These are phyloP conservation scores for Limosa lapponica DNA, from an alignment of 2,797 vertebrate genomes.

Conservation along the genomic window DNA sequence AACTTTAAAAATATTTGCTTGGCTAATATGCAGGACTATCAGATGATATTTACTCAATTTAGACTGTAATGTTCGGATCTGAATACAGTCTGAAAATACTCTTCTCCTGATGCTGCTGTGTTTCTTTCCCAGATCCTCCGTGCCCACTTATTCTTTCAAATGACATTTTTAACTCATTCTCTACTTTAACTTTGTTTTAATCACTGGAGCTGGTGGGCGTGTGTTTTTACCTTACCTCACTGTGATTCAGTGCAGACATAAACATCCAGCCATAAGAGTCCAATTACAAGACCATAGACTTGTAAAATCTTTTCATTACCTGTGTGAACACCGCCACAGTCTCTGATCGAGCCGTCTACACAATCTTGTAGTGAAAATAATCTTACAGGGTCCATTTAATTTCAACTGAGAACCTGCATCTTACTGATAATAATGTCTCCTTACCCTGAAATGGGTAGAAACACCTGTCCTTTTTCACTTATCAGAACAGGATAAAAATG, in stretches of 20 bases:
- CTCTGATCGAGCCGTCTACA: neutral
- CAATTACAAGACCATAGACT: neutral
- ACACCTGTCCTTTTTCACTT: neutral
- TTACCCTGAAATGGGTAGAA: neutral
- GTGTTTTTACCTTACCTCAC: neutral
- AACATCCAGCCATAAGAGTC: neutral
- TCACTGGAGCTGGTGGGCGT: neutral
- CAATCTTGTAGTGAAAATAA: neutral
- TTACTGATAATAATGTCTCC: neutral
- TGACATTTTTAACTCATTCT: neutral
- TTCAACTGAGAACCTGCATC: neutral
- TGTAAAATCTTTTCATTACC: constrained; percentile 10
- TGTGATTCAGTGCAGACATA: neutral
- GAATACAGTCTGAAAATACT: neutral
- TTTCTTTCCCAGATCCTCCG: neutral
- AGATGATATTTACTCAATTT: neutral
- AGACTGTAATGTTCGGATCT: neutral
- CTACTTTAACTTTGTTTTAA: neutral
- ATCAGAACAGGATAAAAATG: neutral
- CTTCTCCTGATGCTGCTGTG: neutral
- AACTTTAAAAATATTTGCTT: neutral
- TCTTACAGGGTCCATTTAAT: neutral
- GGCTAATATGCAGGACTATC: neutral
- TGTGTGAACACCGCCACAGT: rapidly evolving
- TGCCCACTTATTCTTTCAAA: neutral